These are phyloP conservation scores for Brachyrhaphis roseni DNA, from an alignment of 2,797 vertebrate genomes.

Conservation along the genomic window DNA sequence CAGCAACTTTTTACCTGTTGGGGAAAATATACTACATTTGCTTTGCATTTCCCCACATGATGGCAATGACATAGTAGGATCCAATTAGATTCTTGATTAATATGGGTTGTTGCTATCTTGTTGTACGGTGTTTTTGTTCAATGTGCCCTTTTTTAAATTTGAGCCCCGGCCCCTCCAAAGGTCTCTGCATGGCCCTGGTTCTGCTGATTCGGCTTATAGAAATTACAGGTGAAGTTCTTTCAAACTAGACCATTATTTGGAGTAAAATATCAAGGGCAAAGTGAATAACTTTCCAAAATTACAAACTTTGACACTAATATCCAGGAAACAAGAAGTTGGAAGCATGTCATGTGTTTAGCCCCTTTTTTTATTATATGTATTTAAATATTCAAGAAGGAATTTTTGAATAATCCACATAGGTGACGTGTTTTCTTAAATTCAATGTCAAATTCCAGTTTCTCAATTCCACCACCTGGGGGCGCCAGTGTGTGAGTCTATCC, in stretches of 20 bases:
- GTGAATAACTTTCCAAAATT: not conserved
- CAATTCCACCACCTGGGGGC: constrained; percentile 33
- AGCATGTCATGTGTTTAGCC: not conserved
- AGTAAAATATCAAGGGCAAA: not conserved
- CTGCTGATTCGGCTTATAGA: not conserved
- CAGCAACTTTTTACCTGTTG: too few relatives aligned
- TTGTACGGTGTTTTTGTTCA: too few relatives aligned
- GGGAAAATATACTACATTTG: too few relatives aligned
- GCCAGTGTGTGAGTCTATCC: constrained; percentile 14
- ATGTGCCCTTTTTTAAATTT: too few relatives aligned
- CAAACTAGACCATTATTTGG: not conserved
- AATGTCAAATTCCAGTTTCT: constrained; percentile 12
- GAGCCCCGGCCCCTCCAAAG: too few relatives aligned
- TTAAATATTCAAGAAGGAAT: not conserved
- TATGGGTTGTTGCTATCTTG: too few relatives aligned
- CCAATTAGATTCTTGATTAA: too few relatives aligned
- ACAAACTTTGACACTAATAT: not conserved
- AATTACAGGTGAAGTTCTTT: too few relatives aligned
- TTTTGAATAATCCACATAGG: not conserved
- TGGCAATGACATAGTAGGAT: too few relatives aligned
- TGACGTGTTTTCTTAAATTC: not conserved
- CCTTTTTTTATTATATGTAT: not conserved
- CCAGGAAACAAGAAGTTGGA: not conserved
- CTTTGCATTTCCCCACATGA: too few relatives aligned
- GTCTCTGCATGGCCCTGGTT: too few relatives aligned